A percentile compares a stretch with the other conserved stretches of the same genome.
Evolutionary conservation across 2,113 vertebrate genomes (phyloP).

Genomic region (Dolichallabes microphthalmus): DNA sequence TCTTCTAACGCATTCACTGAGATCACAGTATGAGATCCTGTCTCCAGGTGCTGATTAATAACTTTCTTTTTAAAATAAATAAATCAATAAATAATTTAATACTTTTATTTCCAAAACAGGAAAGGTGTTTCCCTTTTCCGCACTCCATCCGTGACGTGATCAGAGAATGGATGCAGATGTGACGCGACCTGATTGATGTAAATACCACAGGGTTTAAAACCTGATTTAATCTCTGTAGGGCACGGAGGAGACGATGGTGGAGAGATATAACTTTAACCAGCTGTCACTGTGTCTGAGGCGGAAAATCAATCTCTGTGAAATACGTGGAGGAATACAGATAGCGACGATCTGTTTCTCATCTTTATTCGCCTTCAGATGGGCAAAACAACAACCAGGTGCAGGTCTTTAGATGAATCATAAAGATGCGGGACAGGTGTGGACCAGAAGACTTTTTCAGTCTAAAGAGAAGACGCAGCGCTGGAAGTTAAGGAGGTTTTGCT

Average conservation of each 20-base stretch:
- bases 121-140: neutral
- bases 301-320: constrained; percentile 53
- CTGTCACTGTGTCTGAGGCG: constrained; percentile 44
- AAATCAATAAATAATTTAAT: neutral
- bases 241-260: constrained; percentile 38
- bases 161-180: neutral
- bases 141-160: neutral
- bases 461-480: neutral
- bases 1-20: no score
- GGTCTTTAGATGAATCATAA: neutral
- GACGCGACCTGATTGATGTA: constrained; percentile 31
- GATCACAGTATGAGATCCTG: no score
- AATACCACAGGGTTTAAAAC: constrained; percentile 42
- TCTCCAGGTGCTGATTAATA: neutral
- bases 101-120: neutral
- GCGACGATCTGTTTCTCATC: neutral
- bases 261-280: constrained; percentile 54
- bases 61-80: neutral
- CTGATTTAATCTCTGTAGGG: constrained; percentile 50
- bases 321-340: constrained; percentile 12
- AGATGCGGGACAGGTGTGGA: neutral
- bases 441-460: neutral
- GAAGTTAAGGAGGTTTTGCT: neutral
- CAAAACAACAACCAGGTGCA: neutral
- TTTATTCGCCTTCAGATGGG: neutral